Evolutionary conservation across 1,140 invertebrate genomes (phyloP).

Genomic region (Oedothorax gibbosus): DNA sequence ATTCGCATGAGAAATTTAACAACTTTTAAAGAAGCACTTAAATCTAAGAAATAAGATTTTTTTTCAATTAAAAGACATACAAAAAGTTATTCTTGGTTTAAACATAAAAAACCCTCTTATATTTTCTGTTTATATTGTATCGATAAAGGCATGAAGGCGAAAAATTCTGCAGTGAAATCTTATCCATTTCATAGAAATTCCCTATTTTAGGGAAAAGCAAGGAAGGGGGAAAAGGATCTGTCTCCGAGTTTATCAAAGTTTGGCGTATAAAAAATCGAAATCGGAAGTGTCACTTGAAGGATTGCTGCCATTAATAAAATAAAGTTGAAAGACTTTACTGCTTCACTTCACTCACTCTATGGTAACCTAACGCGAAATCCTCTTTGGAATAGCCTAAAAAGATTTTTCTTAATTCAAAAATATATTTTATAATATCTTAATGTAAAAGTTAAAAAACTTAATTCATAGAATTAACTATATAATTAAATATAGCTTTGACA

Average conservation of each 20-base stretch:
- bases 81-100: background rate
- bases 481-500: too few species aligned
- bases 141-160: constrained; percentile 43
- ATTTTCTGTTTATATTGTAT: constrained; percentile 23
- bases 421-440: too few species aligned
- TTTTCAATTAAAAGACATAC: background rate
- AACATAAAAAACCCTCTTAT: background rate
- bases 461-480: too few species aligned
- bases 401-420: too few species aligned
- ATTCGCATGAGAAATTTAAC: too few species aligned
- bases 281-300: constrained; percentile 56
- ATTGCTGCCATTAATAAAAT: constrained; percentile 55
- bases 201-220: constrained; percentile 4
- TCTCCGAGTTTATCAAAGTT: constrained; percentile 48
- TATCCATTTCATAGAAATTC: constrained; percentile 41
- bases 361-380: too few species aligned
- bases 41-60: too few species aligned
- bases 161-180: constrained; percentile 53
- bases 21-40: too few species aligned
- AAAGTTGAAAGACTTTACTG: constrained; percentile 46
- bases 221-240: constrained; percentile 15
- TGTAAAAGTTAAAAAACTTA: too few species aligned
- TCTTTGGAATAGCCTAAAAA: too few species aligned
- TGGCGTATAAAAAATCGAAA: constrained; percentile 54
- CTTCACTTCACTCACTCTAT: constrained; percentile 21